These are phyloP conservation scores for Cephus runcator DNA, from an alignment of 2,888 invertebrate species.

Conservation along the genomic window DNA sequence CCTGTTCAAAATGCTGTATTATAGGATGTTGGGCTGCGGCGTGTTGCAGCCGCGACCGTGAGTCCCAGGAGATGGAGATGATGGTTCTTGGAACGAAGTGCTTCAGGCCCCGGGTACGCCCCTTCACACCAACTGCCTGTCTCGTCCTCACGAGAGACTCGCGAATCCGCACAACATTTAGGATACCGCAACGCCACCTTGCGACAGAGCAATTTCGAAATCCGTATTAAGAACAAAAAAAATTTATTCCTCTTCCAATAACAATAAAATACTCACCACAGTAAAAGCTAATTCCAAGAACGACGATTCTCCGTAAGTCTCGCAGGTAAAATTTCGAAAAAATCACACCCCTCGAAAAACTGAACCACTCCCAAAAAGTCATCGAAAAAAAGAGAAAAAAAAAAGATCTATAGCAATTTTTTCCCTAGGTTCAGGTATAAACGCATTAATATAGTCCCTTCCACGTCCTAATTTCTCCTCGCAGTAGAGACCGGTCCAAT, in stretches of 20 bases:
- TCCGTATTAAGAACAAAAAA: neutral
- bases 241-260: neutral
- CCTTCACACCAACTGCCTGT: neutral
- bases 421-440: neutral
- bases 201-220: neutral
- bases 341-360: neutral
- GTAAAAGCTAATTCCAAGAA: neutral
- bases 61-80: neutral
- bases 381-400: neutral
- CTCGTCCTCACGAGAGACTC: neutral
- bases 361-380: neutral
- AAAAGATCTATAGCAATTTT: neutral
- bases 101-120: neutral
- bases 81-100: neutral
- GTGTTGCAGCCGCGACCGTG: neutral
- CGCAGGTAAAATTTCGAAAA: neutral
- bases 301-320: neutral
- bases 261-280: neutral
- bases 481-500: neutral
- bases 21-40: neutral
- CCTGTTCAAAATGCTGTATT: neutral
- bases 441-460: neutral
- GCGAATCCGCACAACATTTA: neutral
- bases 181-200: neutral
- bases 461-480: neutral